phyloP scores from a whole-genome alignment of 2,113 vertebrate genomes.

The Calyptommatus sinebrachiatus region DNA sequence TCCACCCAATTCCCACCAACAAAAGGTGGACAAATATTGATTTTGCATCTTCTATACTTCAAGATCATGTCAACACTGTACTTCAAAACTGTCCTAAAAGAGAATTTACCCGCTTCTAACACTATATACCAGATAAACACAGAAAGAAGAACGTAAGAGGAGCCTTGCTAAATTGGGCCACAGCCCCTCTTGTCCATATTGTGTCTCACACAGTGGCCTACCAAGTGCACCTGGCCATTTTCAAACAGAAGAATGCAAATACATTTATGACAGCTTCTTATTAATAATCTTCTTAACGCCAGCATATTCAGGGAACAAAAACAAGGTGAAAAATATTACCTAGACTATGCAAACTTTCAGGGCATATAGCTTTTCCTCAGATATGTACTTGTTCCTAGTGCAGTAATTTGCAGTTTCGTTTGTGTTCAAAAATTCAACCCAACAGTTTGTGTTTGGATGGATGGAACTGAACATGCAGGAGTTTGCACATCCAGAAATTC shows the following conservation, averaged over 20 bases:
- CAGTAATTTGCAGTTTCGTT: neutral
- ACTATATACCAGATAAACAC: neutral
- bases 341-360: neutral
- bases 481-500: too few species aligned
- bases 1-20: neutral
- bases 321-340: neutral
- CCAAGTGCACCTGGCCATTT: too few species aligned
- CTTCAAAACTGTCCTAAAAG: neutral
- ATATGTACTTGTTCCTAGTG: neutral
- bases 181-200: too few species aligned
- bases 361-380: too few species aligned
- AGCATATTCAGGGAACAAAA: neutral
- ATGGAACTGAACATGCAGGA: too few species aligned
- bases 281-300: neutral
- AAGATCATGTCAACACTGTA: neutral
- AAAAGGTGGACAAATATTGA: conserved; percentile 19
- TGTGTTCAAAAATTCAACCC: too few species aligned
- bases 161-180: too few species aligned
- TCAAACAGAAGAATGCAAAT: neutral
- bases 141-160: neutral
- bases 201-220: too few species aligned
- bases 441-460: too few species aligned
- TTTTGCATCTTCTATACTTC: neutral
- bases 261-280: neutral
- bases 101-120: neutral